A percentile compares a stretch with the other conserved stretches of the same genome.
Conservation (phyloP, 1,140 invertebrate genomes). For the Drosophila bocki region DNA sequence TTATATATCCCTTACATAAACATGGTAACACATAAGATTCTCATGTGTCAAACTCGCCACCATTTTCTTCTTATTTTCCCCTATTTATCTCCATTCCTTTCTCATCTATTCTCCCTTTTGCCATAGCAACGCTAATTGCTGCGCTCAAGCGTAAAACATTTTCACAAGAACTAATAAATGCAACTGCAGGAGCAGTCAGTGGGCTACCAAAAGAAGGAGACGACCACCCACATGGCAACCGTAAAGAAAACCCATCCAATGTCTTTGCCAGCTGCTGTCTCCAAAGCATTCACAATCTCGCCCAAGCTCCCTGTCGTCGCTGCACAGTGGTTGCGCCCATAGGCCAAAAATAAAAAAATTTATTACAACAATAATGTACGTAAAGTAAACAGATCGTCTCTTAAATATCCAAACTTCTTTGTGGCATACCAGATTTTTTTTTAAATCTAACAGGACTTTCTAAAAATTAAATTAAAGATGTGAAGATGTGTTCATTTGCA, state of each 20-base stretch:
- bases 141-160: slow-evolving; percentile 49
- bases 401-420: too few species aligned
- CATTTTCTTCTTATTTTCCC: slow-evolving; percentile 2
- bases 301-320: slow-evolving; percentile 8
- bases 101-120: not conserved
- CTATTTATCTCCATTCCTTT: not conserved
- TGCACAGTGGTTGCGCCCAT: too few species aligned
- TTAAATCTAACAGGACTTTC: too few species aligned
- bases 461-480: too few species aligned
- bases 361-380: too few species aligned
- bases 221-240: slow-evolving; percentile 47
- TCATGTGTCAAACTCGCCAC: not conserved
- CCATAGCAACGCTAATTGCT: slow-evolving; percentile 50
- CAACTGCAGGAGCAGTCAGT: slow-evolving; percentile 36
- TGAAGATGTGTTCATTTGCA: too few species aligned
- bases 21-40: not conserved
- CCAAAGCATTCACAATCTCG: slow-evolving; percentile 28
- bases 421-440: too few species aligned
- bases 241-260: slow-evolving; percentile 33
- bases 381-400: too few species aligned
- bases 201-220: too few species aligned
- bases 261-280: slow-evolving; percentile 37
- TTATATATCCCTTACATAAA: not conserved
- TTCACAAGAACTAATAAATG: slow-evolving; percentile 63
- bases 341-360: too few species aligned